Base-by-base conservation (phyloP, 1,140 invertebrate genomes). In the Hirudo medicinalis region DNA sequence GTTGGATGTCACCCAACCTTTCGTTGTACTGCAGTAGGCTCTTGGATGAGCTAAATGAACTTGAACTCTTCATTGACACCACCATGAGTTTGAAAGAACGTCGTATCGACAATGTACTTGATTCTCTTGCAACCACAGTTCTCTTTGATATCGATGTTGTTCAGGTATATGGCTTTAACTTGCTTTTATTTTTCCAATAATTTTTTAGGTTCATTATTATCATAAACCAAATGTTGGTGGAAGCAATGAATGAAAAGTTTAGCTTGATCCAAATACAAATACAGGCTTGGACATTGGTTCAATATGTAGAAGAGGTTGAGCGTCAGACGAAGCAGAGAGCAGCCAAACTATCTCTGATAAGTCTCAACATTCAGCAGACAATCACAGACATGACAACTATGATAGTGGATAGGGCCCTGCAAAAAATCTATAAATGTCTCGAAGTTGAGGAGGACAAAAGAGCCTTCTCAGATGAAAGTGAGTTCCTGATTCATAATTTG, bases 1-100 rank as follows among this genome's bases (percentile, higher is more conserved):
- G 86, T 2, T 93, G 91, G 91, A 89, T 89, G 0, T 88, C 87
- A 69, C 80, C 86, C 0, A 84, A 86, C 67, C 90, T 91, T 87
- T 86, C 85, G 78, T 78, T 83, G 72, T 86, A 92, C 86, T 86
- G 87, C 76, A 87, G 84, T 77, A 82, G 75, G 54, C 80, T 77
- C 87, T 86, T 85, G 71, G 83, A 85, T 55, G 89, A 89, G 11
- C 88, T 94, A 19, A 86, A 88, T 70, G 86, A 87, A 66, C 92
- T 94, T 76, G 87, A 90, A 79, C 86, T 90, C 19, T 82, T 95
- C 54, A 88, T 63, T 2, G 57, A 63, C 29, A 63, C 22, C 22
- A 63, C 29, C 0, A 32, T 63, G 22, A 63, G 22, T 22, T 32
- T 63, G 22, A 63, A 63, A 11, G 57, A 63, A 20, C 22, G 57